Evolutionary conservation across 2,888 invertebrate genomes (phyloP).

Genomic region (Anorthoa munda): DNA sequence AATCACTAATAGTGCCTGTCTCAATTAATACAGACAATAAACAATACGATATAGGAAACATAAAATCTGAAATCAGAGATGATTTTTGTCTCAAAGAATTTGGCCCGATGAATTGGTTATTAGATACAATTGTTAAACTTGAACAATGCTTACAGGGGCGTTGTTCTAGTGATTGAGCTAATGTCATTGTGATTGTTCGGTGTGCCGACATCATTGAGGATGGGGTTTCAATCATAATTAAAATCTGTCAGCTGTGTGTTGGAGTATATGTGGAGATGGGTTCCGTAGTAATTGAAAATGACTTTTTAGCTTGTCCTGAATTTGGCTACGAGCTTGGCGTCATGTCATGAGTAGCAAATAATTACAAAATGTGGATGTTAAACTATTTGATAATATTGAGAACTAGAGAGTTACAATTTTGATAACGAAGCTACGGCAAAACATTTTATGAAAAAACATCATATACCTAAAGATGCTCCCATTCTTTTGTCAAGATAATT

Average conservation of each 20-base stretch:
- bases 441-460: no score
- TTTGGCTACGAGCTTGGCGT: no score
- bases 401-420: background rate
- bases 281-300: background rate
- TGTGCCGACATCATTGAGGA: constrained; percentile 11
- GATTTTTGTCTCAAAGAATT: constrained; percentile 50
- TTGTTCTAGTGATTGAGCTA: constrained; percentile 49
- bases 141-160: constrained; percentile 45
- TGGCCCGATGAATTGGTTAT: constrained; percentile 41
- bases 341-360: no score
- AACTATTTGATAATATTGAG: background rate
- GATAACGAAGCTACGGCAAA: no score
- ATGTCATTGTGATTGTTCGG: constrained; percentile 47
- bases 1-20: background rate
- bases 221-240: constrained; percentile 56
- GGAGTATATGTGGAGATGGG: background rate
- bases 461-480: no score
- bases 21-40: constrained; percentile 23
- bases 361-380: background rate
- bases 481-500: background rate
- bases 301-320: no score
- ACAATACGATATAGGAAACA: constrained; percentile 34
- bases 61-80: constrained; percentile 38
- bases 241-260: constrained; percentile 29
- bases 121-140: constrained; percentile 44